Conservation (phyloP, 2,113 vertebrate genomes). For the Hippocampus guttulatus region DNA sequence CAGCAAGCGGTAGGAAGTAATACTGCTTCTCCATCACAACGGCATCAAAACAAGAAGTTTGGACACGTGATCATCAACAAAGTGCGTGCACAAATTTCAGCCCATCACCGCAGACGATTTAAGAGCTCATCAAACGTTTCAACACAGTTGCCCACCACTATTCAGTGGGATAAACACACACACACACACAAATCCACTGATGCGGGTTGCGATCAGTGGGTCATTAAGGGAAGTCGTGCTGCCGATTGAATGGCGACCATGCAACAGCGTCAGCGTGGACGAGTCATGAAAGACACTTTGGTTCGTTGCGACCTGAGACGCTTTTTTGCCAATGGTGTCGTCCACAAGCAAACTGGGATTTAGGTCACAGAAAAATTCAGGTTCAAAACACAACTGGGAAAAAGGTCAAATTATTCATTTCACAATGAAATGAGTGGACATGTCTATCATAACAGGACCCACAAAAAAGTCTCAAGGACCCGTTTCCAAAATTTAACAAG, state of each 20-base stretch:
- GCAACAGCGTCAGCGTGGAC: not conserved
- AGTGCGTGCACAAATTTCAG: conserved; percentile 27
- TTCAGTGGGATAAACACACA: not conserved
- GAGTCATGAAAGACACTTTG: not conserved
- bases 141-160: conserved; percentile 17
- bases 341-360: not conserved
- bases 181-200: conserved; percentile 9
- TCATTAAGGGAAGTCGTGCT: not conserved
- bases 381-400: not conserved
- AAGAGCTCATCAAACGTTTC: conserved; percentile 52
- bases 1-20: too few species aligned
- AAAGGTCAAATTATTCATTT: not conserved
- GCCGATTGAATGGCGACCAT: not conserved
- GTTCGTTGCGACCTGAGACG: not conserved
- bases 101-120: conserved; percentile 40
- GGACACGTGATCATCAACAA: not conserved
- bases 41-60: not conserved
- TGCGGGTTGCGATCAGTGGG: not conserved
- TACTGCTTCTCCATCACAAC: too few species aligned
- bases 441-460: too few species aligned
- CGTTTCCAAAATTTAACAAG: too few species aligned
- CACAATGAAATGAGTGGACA: not conserved
- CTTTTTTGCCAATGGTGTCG: not conserved
- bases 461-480: too few species aligned
- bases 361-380: not conserved